These are phyloP conservation scores for Bombycilla garrulus DNA, from an alignment of 2,113 vertebrate genomes.

Conservation along the genomic window DNA sequence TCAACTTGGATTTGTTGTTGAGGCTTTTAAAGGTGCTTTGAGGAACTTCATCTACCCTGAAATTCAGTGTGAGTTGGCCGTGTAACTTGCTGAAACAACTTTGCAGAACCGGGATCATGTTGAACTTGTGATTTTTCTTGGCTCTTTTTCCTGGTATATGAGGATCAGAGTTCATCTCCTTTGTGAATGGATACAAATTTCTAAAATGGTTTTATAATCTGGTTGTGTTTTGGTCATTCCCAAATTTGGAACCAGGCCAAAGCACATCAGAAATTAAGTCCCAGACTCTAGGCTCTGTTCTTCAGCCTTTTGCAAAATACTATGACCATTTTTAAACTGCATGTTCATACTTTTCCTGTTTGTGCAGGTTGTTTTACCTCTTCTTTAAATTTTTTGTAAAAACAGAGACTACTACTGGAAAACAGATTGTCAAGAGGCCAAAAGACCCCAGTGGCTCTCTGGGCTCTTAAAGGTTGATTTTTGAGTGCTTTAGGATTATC, in stretches of 20 bases:
- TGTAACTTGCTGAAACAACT: background rate
- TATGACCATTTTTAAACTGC: background rate
- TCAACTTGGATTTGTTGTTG: background rate
- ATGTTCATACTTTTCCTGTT: background rate
- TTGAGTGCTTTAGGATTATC: background rate
- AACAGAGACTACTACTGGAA: background rate
- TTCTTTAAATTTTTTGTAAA: background rate
- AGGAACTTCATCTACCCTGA: background rate
- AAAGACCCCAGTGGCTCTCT: background rate
- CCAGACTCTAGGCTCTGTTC: background rate
- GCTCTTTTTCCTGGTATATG: background rate
- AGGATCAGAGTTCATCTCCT: background rate
- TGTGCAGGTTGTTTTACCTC: background rate
- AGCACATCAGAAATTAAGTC: background rate
- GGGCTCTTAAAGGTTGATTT: background rate
- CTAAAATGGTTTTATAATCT: background rate
- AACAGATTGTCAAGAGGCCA: background rate
- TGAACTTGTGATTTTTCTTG: background rate
- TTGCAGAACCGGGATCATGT: background rate
- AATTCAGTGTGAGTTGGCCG: accelerated
- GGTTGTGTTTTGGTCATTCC: background rate
- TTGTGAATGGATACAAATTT: background rate
- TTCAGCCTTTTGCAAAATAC: background rate
- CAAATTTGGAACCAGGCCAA: background rate
- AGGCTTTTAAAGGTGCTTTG: background rate